Evolutionary conservation across 2,797 vertebrate genomes (phyloP).

Genomic region (Phaenicophaeus curvirostris): DNA sequence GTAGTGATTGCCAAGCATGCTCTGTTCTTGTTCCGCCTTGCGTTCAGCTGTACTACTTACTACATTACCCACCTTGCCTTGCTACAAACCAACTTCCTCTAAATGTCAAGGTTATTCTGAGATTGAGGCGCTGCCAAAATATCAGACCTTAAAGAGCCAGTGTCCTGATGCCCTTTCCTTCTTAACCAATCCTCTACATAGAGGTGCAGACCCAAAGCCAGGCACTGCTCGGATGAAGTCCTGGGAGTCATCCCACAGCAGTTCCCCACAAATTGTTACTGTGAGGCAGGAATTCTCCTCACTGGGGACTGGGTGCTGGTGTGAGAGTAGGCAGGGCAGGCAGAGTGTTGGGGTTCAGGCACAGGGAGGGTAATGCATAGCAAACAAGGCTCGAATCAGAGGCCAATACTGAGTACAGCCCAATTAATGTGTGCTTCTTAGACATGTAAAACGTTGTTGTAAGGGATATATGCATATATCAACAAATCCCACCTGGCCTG

Average conservation of each 20-base stretch:
- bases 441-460: neutral
- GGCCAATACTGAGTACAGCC: neutral
- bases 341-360: fast-evolving
- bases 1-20: too few relatives aligned
- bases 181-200: too few relatives aligned
- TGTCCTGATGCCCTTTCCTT: too few relatives aligned
- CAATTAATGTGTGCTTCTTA: neutral
- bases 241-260: neutral
- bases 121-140: too few relatives aligned
- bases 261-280: neutral
- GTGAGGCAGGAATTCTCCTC: neutral
- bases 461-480: neutral
- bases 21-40: too few relatives aligned
- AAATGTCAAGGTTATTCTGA: too few relatives aligned
- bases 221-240: neutral
- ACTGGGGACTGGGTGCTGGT: neutral
- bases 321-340: neutral
- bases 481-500: slow-evolving; percentile 55
- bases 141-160: too few relatives aligned
- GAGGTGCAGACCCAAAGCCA: neutral
- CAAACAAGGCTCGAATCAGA: neutral
- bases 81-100: too few relatives aligned
- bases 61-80: too few relatives aligned
- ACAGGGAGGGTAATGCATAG: neutral
- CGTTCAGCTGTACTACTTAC: too few relatives aligned